Evolutionary conservation across 2,888 invertebrate genomes (phyloP).

Genomic region (Erannis defoliaria): DNA sequence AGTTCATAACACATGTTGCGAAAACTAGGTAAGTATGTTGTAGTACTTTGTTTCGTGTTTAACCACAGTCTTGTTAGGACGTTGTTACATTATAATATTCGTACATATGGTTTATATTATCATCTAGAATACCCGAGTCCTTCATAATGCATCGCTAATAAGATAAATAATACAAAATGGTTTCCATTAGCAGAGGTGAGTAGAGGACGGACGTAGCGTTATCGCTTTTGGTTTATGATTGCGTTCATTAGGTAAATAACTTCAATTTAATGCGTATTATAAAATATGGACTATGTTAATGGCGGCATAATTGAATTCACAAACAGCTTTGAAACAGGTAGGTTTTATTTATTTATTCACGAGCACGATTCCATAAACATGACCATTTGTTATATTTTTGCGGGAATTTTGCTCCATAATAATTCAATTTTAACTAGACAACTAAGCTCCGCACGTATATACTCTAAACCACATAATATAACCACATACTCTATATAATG

Average conservation of each 20-base stretch:
- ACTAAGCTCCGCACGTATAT: no score
- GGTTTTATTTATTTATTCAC: constrained; percentile 3
- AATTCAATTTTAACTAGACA: no score
- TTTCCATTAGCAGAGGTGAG: background rate
- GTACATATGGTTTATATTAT: background rate
- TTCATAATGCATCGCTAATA: background rate
- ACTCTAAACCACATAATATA: no score
- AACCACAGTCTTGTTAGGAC: no score
- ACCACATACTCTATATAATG: no score
- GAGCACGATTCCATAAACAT: background rate
- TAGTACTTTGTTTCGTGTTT: no score
- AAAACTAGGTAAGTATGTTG: no score
- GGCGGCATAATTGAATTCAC: constrained; percentile 19
- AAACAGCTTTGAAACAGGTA: constrained; percentile 3
- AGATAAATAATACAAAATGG: background rate
- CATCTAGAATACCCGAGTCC: background rate
- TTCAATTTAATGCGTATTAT: constrained; percentile 6
- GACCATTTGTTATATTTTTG: background rate
- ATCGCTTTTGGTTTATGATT: background rate
- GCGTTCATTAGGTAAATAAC: background rate
- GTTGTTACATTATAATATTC: no score
- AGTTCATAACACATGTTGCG: no score
- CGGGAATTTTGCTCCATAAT: background rate
- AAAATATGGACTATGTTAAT: constrained; percentile 15
- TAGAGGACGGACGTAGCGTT: background rate